Evolutionary conservation across 2,888 invertebrate species (phyloP).

Genomic region (Junonia oenone): DNA sequence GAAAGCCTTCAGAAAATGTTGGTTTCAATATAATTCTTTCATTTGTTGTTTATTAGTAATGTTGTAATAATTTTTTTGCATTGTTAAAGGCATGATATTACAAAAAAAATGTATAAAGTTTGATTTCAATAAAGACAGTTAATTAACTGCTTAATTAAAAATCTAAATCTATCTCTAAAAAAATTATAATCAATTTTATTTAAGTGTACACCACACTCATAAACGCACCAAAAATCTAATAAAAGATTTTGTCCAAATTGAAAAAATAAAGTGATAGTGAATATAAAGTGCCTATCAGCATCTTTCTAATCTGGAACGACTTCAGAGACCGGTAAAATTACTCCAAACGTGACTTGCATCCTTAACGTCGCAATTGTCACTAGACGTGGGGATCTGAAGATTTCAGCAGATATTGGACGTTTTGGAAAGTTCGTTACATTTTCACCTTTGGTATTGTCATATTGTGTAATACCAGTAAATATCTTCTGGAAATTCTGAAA

Average conservation of each 20-base stretch:
- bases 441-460: neutral
- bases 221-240: too few species aligned
- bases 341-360: constrained; percentile 65
- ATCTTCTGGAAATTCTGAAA: too few species aligned
- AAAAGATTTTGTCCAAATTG: neutral
- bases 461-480: neutral
- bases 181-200: neutral
- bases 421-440: neutral
- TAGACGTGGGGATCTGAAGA: neutral
- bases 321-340: constrained; percentile 61
- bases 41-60: too few species aligned
- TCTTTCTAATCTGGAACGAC: constrained; percentile 4
- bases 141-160: too few species aligned
- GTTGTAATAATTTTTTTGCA: too few species aligned
- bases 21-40: neutral
- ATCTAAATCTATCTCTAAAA: too few species aligned
- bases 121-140: too few species aligned
- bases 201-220: too few species aligned
- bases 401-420: neutral
- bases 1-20: neutral
- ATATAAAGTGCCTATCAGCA: constrained; percentile 1
- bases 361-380: constrained; percentile 35
- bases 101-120: too few species aligned
- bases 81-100: too few species aligned
- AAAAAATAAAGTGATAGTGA: neutral